Conservation (phyloP, 2,797 vertebrate species). For the Coreius guichenoti region DNA sequence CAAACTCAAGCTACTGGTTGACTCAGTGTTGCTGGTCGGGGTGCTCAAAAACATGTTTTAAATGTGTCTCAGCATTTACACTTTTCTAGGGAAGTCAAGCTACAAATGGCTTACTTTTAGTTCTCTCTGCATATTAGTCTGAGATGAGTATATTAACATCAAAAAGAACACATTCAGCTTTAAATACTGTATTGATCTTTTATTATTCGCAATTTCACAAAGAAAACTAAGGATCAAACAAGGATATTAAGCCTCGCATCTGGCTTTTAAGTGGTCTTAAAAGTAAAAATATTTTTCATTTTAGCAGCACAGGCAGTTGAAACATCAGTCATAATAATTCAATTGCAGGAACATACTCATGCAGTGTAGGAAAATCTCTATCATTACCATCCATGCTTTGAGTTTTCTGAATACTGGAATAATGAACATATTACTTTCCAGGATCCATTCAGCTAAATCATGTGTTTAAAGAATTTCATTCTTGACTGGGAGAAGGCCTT, state of each 20-base stretch:
- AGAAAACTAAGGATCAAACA: background rate
- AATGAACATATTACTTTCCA: conserved; percentile 25
- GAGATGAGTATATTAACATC: background rate
- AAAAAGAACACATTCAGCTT: background rate
- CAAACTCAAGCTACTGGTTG: background rate
- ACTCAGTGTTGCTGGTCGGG: background rate
- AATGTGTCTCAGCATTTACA: background rate
- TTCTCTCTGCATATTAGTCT: background rate
- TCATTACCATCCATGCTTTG: background rate
- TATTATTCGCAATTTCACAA: background rate
- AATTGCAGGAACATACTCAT: background rate
- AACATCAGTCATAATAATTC: background rate
- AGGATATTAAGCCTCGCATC: background rate
- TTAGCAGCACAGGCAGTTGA: background rate
- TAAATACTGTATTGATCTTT: background rate
- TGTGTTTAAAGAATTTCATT: conserved; percentile 8
- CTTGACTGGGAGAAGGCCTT: conserved; percentile 12
- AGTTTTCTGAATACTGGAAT: conserved; percentile 9
- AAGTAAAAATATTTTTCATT: background rate
- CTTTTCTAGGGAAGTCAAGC: background rate
- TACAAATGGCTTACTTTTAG: background rate
- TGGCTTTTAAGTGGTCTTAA: background rate
- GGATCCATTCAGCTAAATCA: conserved; percentile 11
- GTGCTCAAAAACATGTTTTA: background rate
- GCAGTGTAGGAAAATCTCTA: background rate